These are phyloP conservation scores for Phrynocephalus vlangalii DNA, from an alignment of 2,797 vertebrate genomes.

Conservation along the genomic window DNA sequence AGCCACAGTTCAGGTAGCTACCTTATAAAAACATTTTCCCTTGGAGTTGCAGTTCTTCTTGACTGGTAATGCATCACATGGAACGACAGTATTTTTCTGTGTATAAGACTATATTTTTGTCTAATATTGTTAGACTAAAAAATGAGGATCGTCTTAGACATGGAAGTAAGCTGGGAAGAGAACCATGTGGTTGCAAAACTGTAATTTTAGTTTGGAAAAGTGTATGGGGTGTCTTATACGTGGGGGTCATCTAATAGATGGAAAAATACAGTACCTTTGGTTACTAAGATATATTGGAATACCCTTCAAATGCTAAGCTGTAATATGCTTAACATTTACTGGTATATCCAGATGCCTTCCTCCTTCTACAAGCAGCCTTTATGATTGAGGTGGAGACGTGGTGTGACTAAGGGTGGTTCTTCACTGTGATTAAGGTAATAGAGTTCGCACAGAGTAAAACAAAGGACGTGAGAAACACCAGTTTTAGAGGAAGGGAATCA, in stretches of 20 bases:
- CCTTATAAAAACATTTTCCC: no score
- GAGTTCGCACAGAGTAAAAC: slow-evolving; percentile 15
- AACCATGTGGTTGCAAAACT: no score
- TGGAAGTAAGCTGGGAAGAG: no score
- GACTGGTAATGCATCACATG: background rate
- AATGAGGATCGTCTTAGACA: no score
- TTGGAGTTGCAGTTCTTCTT: background rate
- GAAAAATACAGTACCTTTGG: background rate
- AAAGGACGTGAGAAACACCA: slow-evolving; percentile 6
- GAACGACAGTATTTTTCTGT: no score
- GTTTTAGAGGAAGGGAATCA: slow-evolving; percentile 27
- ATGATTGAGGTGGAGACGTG: background rate
- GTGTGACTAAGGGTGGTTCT: background rate
- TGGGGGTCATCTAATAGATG: no score
- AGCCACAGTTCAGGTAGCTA: background rate
- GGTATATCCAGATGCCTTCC: background rate
- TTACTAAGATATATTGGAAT: background rate
- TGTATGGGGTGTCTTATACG: no score
- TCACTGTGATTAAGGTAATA: slow-evolving; percentile 9
- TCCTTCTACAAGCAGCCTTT: background rate
- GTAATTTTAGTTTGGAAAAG: no score
- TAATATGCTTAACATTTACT: background rate
- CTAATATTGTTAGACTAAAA: no score
- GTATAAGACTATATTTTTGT: no score
- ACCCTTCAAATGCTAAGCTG: background rate